These are phyloP conservation scores for Petrolisthes manimaculis DNA, from an alignment of 2,888 invertebrate species.

Conservation along the genomic window DNA sequence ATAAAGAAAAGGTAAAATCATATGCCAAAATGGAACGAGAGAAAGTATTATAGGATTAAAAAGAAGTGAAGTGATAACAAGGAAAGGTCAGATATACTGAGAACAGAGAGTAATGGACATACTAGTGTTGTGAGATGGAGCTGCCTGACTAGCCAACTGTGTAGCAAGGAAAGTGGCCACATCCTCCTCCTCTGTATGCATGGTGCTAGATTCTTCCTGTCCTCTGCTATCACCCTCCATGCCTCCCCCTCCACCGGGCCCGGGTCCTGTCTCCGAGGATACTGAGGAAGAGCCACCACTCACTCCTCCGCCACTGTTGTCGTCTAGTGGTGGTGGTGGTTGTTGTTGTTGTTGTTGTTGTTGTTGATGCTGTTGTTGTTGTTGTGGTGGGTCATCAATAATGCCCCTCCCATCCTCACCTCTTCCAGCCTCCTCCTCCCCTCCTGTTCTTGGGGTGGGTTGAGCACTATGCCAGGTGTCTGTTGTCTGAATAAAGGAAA, in stretches of 20 bases:
- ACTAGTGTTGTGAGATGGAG: slow-evolving; percentile 43
- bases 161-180: slow-evolving; percentile 67
- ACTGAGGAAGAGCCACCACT: slow-evolving; percentile 5
- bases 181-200: slow-evolving; percentile 67
- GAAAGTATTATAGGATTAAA: neutral
- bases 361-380: neutral
- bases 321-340: neutral
- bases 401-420: neutral
- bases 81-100: neutral
- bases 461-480: slow-evolving; percentile 43
- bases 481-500: neutral
- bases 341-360: neutral
- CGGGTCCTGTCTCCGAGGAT: neutral
- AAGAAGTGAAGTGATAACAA: neutral
- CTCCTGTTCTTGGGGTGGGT: neutral
- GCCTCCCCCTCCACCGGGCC: neutral
- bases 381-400: neutral
- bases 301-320: neutral
- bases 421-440: neutral
- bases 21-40: neutral
- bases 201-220: slow-evolving; percentile 11
- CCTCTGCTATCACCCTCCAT: slow-evolving; percentile 17
- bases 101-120: neutral
- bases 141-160: slow-evolving; percentile 66
- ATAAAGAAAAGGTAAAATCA: slow-evolving; percentile 8